phyloP scores from a whole-genome alignment of 2,797 vertebrate species.

The Pangasius djambal region DNA sequence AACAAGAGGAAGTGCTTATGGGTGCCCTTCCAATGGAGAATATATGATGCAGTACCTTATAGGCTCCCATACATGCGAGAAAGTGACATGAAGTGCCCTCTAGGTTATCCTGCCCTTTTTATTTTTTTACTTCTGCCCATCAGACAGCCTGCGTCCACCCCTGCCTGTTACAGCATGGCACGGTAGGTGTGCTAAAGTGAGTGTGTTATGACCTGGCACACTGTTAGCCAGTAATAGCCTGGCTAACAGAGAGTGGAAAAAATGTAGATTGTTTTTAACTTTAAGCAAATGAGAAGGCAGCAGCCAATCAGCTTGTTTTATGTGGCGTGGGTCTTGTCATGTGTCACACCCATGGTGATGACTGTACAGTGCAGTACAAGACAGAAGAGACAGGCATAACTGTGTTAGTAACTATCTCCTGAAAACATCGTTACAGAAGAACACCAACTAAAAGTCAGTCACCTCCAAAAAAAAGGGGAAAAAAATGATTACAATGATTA shows the following conservation, averaged over 20 bases:
- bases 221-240: background rate
- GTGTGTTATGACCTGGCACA: background rate
- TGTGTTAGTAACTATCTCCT: background rate
- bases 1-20: background rate
- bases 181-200: background rate
- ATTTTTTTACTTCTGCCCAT: background rate
- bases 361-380: background rate
- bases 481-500: background rate
- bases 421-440: background rate
- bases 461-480: background rate
- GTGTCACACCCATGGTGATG: background rate
- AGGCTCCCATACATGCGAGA: background rate
- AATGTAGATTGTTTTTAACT: background rate
- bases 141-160: background rate
- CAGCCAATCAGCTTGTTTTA: background rate
- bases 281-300: background rate
- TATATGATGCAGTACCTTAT: background rate
- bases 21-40: background rate
- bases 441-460: background rate
- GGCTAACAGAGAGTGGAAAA: background rate
- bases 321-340: background rate
- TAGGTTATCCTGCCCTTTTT: background rate
- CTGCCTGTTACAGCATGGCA: background rate
- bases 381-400: background rate
- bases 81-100: background rate